Evolutionary conservation across 2,888 invertebrate genomes (phyloP).

Genomic region (Ametastegia equiseti): DNA sequence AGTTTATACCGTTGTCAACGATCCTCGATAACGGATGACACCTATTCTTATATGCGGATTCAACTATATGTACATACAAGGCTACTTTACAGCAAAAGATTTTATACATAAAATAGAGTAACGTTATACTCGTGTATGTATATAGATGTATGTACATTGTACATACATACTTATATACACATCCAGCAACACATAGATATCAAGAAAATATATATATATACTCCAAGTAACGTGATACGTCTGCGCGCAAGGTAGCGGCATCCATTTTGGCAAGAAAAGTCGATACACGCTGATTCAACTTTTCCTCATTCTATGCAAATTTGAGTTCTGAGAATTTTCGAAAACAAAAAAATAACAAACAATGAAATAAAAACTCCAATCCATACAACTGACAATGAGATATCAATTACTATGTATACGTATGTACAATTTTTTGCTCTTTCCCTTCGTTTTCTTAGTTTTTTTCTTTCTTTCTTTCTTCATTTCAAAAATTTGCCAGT

Average conservation of each 20-base stretch:
- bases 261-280: constrained; percentile 5
- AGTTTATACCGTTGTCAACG: neutral
- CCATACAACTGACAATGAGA: too few relatives aligned
- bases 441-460: too few relatives aligned
- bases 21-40: neutral
- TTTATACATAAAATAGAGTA: neutral
- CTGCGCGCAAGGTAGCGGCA: neutral
- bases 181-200: too few relatives aligned
- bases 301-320: neutral
- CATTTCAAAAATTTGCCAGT: too few relatives aligned
- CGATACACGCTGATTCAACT: neutral
- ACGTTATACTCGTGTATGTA: neutral
- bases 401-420: too few relatives aligned
- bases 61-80: too few relatives aligned
- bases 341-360: too few relatives aligned
- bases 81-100: neutral
- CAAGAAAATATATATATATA: neutral
- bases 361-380: too few relatives aligned
- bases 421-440: too few relatives aligned
- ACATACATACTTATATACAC: neutral
- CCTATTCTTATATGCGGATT: neutral
- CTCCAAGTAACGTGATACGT: neutral
- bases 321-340: too few relatives aligned
- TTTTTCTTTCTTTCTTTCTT: too few relatives aligned
- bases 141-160: neutral